Base-by-base conservation (phyloP, 2,113 vertebrate species). In the Tupaia tana region DNA sequence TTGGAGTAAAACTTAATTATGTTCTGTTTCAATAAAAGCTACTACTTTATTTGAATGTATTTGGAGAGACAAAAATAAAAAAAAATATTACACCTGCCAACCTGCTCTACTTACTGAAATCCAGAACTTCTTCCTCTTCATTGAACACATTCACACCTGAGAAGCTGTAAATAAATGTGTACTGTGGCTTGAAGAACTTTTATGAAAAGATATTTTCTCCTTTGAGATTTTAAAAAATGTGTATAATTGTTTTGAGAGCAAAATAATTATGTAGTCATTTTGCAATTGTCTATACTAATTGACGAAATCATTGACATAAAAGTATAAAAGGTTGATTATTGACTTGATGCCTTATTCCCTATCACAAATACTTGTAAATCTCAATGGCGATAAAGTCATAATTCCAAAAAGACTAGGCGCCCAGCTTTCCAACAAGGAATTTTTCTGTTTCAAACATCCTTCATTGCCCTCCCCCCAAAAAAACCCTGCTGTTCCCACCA, bases 1-100 rank as follows among this genome's bases (percentile, higher is more conserved):
- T 87, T 95, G 61, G 19, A 73, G 43, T 92, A 91, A 12, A 86
- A 90, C 7, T 56, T 27, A 94, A 92, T 92, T 96, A 86, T 16
- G 83, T 82, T 18, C 6, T 54, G 86, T 82, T 8, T 16, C 43
- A 90, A 70, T 93, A 54, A 90, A 91, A 83, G 56, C 22, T 0
- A 92, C 22, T 70, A 93, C 83, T 95, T 81, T 81, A 94, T 94
- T 91, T 90, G 64, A 82, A 95, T 92, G 10, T 87, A 58, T 96
- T 75, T 66, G 24, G 24, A 95, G 84, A 95, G 12, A 80, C 15
- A 66, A 83, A 90, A 78, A 43, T 67, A 2, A 43, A 71, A 43
- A 71, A 59, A 77, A 85, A 83, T 67, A 70, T 0, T 7, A 88
- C 88, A 11, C 20, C 29, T 69, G 59, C 27, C 19, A 22, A 19